These are phyloP conservation scores for Cetonia aurata DNA, from an alignment of 2,888 invertebrate genomes.

Conservation along the genomic window DNA sequence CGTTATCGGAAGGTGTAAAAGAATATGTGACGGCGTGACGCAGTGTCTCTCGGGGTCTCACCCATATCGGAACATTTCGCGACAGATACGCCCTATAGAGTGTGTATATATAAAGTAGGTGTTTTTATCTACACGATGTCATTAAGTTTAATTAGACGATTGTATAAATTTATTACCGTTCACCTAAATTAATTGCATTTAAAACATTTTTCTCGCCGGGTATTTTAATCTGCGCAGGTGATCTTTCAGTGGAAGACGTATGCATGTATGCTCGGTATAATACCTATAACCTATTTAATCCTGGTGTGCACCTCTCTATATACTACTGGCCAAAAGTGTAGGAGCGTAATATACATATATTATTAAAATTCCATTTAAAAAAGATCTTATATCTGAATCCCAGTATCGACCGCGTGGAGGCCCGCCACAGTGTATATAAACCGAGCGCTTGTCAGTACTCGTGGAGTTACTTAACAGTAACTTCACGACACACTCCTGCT, in stretches of 20 bases:
- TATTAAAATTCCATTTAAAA: no score
- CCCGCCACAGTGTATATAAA: no score
- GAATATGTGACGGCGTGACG: slow-evolving; percentile 4
- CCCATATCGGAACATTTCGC: not conserved
- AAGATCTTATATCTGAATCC: no score
- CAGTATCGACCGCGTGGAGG: no score
- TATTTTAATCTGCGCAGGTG: slow-evolving; percentile 3
- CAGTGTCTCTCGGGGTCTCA: not conserved
- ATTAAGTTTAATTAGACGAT: slow-evolving; percentile 45
- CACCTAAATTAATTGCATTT: slow-evolving; percentile 42
- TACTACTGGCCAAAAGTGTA: no score
- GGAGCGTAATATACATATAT: no score
- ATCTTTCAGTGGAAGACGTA: not conserved
- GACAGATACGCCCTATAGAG: slow-evolving; percentile 4
- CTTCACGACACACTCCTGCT: no score
- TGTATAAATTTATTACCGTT: slow-evolving; percentile 43
- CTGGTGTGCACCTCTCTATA: no score
- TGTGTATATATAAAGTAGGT: slow-evolving; percentile 29
- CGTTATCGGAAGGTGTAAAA: slow-evolving; percentile 10
- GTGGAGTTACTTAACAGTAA: no score
- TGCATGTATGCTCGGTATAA: no score
- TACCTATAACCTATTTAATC: no score
- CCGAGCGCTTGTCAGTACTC: no score
- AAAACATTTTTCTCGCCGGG: slow-evolving; percentile 18
- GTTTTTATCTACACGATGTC: slow-evolving; percentile 41